These are phyloP conservation scores for Sericinus montela DNA, from an alignment of 2,888 invertebrate species.

Conservation along the genomic window DNA sequence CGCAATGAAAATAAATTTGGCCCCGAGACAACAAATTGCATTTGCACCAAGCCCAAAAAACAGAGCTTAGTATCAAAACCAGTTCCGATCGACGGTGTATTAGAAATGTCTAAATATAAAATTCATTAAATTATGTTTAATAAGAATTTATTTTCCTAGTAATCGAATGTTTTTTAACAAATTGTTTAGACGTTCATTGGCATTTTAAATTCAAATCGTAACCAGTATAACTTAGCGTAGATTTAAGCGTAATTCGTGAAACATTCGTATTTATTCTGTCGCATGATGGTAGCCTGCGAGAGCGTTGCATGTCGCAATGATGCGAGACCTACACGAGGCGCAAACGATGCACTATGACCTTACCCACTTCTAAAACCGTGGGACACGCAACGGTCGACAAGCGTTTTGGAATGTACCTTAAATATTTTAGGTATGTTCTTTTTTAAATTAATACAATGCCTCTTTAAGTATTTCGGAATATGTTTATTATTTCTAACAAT, in stretches of 20 bases:
- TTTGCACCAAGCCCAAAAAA: constrained; percentile 32
- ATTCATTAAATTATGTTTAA: constrained; percentile 20
- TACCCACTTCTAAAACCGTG: constrained; percentile 31
- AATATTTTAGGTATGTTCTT: constrained; percentile 8
- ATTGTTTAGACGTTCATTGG: not conserved
- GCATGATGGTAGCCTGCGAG: constrained; percentile 32
- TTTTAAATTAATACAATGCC: constrained; percentile 6
- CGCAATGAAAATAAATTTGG: constrained; percentile 34
- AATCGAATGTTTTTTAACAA: not conserved
- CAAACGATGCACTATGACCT: constrained; percentile 66
- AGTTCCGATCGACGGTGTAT: constrained; percentile 47
- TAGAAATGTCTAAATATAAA: constrained; percentile 44
- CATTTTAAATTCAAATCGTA: not conserved
- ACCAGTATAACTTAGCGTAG: not conserved
- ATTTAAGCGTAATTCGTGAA: constrained; percentile 1
- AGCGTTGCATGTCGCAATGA: constrained; percentile 45
- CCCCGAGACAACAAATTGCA: constrained; percentile 39
- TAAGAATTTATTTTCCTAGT: not conserved
- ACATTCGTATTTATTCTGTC: constrained; percentile 30
- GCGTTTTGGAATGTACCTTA: constrained; percentile 19
- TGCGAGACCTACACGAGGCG: constrained; percentile 45
- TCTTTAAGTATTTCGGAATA: constrained; percentile 1
- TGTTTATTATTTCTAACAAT: not conserved
- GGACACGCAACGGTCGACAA: constrained; percentile 21
- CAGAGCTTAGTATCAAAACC: constrained; percentile 31